Base-by-base conservation (phyloP, 2,888 invertebrate species). In the Seira sanloemensis region DNA sequence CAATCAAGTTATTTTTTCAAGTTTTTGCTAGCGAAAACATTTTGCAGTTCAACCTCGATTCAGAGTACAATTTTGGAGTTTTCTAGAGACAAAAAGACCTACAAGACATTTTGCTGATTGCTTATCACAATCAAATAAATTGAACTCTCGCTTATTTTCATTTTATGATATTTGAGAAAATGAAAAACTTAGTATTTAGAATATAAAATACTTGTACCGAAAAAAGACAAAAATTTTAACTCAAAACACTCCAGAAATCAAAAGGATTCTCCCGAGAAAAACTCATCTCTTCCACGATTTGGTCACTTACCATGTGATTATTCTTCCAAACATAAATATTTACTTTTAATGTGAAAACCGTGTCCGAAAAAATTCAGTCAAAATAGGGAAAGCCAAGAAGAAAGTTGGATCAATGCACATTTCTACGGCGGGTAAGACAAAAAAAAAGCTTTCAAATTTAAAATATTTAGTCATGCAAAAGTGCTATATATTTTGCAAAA, bases 301-400 rank as follows among this genome's bases (percentile, higher is more conserved):
- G 54, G 12, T 23, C 16, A 50, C 58, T 18, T 23, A 80, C 46
- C 46, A 80, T 77, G 84, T 80, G 79, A 84, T 67, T 78, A 66
- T 62, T 18, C 67, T 69, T 71, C 74, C 54, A 50, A 2, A 27
- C 65, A 72, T 19, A 76, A 67, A 69, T 69, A 69, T 69, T 76
- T 54, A 67, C 68, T 84, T 78, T 82, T 84, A 86, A 79, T 82
- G 82, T 81, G 83, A 86, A 86, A 78, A 72, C 84, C 83, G 85
- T 86, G 80, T 84, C 84, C 79, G 37, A 83, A 74, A 46, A 71
- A 85, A 88, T 84, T 78, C 83, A 85, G 86, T 85, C 89, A 89
- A 89, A 88, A 89, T 89, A 88, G 89, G 89, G 89, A 89, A 89
- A 87, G 89, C 89, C 85, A 89, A 88, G 89, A 89, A 89, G 87